phyloP scores from a whole-genome alignment of 2,797 vertebrate species.

The Trachurus trachurus region DNA sequence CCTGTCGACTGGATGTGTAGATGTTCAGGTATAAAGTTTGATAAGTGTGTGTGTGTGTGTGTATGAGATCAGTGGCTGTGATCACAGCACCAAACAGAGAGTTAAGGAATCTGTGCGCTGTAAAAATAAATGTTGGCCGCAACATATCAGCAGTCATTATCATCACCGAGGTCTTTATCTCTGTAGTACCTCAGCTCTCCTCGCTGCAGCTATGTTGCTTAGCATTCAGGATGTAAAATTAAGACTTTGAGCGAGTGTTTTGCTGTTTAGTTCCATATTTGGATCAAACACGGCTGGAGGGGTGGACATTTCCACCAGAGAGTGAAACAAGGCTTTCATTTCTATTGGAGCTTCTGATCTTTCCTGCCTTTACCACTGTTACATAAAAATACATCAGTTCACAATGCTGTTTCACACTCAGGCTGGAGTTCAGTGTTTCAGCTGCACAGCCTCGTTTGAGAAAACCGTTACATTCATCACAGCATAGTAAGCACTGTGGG shows the following conservation, averaged over 20 bases:
- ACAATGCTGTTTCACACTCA: constrained; percentile 26
- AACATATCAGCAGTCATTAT: constrained; percentile 30
- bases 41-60: background rate
- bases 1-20: constrained; percentile 9
- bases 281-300: constrained; percentile 68
- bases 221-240: constrained; percentile 53
- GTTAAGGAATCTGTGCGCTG: background rate
- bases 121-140: constrained; percentile 14
- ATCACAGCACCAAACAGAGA: background rate
- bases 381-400: constrained; percentile 66
- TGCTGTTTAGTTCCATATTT: constrained; percentile 67
- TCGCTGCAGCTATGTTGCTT: constrained; percentile 43
- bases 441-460: too few species aligned
- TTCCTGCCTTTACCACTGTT: constrained; percentile 59
- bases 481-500: too few species aligned
- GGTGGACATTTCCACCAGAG: constrained; percentile 55
- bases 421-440: constrained; percentile 34
- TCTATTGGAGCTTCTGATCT: constrained; percentile 74
- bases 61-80: background rate
- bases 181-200: constrained; percentile 1
- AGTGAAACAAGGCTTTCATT: constrained; percentile 61
- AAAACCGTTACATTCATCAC: too few species aligned
- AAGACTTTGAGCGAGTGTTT: constrained; percentile 49
- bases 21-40: constrained; percentile 46
- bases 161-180: constrained; percentile 6